A percentile compares a stretch with the other conserved stretches of the same genome.
phyloP scores from a whole-genome alignment of 2,797 vertebrate species.

The Danio aesculapii region DNA sequence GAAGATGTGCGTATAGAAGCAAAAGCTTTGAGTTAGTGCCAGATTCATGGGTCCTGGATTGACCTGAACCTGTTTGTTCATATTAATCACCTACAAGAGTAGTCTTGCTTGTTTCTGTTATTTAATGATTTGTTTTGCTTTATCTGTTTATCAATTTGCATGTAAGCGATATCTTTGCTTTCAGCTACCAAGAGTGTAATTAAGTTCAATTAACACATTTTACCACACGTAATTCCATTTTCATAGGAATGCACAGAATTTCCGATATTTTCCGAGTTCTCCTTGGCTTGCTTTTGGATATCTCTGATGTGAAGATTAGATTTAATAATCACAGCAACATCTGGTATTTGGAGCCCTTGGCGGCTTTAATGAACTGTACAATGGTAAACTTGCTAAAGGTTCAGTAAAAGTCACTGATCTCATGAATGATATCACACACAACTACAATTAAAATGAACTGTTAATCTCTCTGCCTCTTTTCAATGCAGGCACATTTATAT shows the following conservation, averaged over 20 bases:
- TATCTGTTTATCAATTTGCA: not conserved
- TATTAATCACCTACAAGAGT: conserved; percentile 22
- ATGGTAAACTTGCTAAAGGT: conserved; percentile 19
- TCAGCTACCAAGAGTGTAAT: not conserved
- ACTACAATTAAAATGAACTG: not conserved
- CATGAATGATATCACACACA: not conserved
- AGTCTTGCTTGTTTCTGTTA: not conserved
- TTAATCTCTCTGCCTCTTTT: not conserved
- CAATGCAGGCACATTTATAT: not conserved
- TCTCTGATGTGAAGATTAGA: not conserved
- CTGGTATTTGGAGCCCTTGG: not conserved
- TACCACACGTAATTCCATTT: not conserved
- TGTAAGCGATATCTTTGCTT: not conserved
- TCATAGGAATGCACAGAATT: not conserved
- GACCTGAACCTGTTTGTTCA: conserved; percentile 21
- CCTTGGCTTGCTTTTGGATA: not conserved
- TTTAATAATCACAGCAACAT: conserved; percentile 12
- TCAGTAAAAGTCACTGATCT: not conserved
- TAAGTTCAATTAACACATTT: not conserved
- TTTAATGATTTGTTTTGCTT: not conserved
- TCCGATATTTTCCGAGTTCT: not conserved
- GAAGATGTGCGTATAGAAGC: conserved; percentile 18
- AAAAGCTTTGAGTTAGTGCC: conserved; percentile 10
- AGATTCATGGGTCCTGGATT: conserved; percentile 16
- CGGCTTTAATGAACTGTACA: not conserved